A percentile compares a stretch with the other conserved stretches of the same genome.
These are phyloP conservation scores for Rhizoglyphus robini DNA, from an alignment of 1,140 invertebrate species.

Conservation along the genomic window DNA sequence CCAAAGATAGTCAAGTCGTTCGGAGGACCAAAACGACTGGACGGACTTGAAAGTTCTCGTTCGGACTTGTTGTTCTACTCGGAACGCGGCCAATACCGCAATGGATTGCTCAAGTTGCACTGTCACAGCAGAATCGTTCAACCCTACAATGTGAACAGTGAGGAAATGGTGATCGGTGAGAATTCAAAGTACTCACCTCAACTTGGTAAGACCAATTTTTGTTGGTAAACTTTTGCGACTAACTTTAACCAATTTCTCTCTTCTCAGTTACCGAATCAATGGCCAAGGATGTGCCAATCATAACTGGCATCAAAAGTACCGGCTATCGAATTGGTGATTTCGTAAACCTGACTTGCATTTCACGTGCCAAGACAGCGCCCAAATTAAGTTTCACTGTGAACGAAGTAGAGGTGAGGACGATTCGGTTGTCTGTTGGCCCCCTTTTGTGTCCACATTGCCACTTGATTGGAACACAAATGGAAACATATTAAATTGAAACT, in stretches of 20 bases:
- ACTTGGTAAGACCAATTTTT: background rate
- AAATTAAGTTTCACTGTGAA: background rate
- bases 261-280: conserved; percentile 5
- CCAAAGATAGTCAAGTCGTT: background rate
- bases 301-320: background rate
- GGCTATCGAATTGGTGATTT: background rate
- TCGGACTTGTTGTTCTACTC: conserved; percentile 2
- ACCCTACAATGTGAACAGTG: background rate
- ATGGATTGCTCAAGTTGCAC: background rate
- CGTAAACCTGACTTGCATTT: conserved; percentile 5
- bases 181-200: too few species aligned
- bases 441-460: too few species aligned
- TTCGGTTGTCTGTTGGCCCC: background rate
- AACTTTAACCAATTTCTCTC: background rate
- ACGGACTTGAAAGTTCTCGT: background rate
- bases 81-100: background rate
- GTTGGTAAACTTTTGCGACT: too few species aligned
- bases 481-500: too few species aligned
- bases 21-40: background rate
- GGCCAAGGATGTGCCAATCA: background rate
- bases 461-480: background rate
- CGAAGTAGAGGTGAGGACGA: too few species aligned
- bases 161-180: background rate
- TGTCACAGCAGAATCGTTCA: background rate
- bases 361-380: background rate